Evolutionary conservation across 2,113 vertebrate species (phyloP), one percentile per base, ranked within the genome.

Genomic region (Zeus faber): DNA sequence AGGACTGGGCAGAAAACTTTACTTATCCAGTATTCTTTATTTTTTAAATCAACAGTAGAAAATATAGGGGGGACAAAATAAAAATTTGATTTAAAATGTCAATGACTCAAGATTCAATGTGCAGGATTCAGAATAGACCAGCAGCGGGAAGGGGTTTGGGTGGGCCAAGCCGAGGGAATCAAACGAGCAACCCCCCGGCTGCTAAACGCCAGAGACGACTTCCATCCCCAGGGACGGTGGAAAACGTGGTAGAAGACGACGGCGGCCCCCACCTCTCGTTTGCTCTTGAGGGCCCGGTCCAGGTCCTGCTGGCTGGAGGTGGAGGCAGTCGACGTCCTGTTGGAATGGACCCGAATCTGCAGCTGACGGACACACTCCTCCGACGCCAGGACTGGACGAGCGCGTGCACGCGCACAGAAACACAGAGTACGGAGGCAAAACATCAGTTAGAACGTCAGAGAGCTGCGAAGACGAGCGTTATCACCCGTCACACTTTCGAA

Each of bases 311-410:
- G 94, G 86, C 93, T 97, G 89, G 94, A 92, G 82, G 91, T 90
- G 90, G 90, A 86, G 81, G 91, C 89, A 82, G 92, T 81, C 65
- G 94, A 89, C 81, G 89, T 89, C 78, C 94, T 93, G 90, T 92
- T 94, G 79, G 93, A 91, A 69, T 93, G 94, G 77, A 95, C 83
- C 91, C 94, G 96, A 87, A 93, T 93, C 90, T 94, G 93, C 89
- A 95, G 91, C 89, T 94, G 90, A 87, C 93, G 93, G 0, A 94
- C 90, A 67, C 92, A 87, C 77, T 98, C 93, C 83, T 99, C 97
- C 90, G 94, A 93, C 88, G 94, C 93, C 90, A 95, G 92, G 85
- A 91, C 95, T 92, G 22, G 49, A 45, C 13, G 59, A 5, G 62
- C 18, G 46, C 9, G 14, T 37, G 33, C 14, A 41, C 29, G 35